phyloP scores from a whole-genome alignment of 2,113 vertebrate genomes.

The Parotia lawesii region DNA sequence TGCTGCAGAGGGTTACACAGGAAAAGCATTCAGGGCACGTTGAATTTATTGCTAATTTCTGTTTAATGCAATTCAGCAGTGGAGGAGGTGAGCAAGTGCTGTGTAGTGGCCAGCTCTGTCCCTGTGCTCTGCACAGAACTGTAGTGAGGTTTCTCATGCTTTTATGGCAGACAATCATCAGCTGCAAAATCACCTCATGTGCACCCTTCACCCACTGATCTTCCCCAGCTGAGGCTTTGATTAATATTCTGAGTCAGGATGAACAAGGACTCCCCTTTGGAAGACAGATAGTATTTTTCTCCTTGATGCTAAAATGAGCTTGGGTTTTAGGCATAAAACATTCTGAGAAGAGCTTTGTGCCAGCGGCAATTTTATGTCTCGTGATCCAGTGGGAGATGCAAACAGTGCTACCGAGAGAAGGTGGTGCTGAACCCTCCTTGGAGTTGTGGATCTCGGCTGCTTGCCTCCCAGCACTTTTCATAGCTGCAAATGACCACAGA shows the following conservation, averaged over 20 bases:
- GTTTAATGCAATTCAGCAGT: background rate
- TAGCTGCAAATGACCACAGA: background rate
- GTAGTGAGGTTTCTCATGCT: background rate
- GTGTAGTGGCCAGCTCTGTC: background rate
- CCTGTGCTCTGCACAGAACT: background rate
- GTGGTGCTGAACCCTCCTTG: background rate
- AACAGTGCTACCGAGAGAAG: background rate
- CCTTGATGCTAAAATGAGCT: background rate
- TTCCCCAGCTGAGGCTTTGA: background rate
- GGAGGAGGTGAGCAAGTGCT: background rate
- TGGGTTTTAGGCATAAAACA: background rate
- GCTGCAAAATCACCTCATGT: background rate
- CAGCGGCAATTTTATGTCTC: background rate
- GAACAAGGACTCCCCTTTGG: background rate
- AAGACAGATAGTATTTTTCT: background rate
- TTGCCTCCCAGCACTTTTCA: background rate
- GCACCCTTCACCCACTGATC: background rate
- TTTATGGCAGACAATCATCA: background rate
- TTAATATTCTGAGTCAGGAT: background rate
- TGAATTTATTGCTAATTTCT: background rate
- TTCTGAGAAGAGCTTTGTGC: background rate
- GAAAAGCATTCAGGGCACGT: background rate
- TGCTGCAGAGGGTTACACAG: background rate
- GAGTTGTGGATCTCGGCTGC: background rate
- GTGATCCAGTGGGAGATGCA: fast-evolving